A percentile compares a stretch with the other conserved stretches of the same genome.
Evolutionary conservation across 2,113 vertebrate species (phyloP).

Genomic region (Cygnus buccinator): DNA sequence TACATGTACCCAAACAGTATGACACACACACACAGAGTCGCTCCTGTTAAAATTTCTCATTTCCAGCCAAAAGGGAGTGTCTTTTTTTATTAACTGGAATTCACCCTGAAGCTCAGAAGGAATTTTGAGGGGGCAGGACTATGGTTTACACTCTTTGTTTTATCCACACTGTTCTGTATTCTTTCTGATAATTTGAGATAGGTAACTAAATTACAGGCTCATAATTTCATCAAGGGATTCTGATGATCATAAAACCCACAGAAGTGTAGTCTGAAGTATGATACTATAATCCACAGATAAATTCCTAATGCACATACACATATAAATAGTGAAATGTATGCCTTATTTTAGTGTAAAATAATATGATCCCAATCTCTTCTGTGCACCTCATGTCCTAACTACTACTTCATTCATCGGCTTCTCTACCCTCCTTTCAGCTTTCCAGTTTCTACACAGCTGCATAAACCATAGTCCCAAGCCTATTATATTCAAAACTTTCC

Average conservation of each 20-base stretch:
- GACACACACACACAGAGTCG: neutral
- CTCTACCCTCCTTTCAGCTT: neutral
- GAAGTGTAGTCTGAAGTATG: neutral
- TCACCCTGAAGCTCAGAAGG: conserved; percentile 25
- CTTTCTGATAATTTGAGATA: neutral
- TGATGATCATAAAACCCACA: neutral
- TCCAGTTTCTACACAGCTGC: neutral
- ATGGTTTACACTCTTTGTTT: neutral
- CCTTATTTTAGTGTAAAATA: neutral
- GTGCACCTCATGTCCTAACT: neutral
- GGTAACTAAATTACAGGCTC: neutral
- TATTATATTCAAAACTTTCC: neutral
- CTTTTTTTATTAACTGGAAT: conserved; percentile 32
- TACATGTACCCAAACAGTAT: neutral
- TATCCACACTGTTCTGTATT: neutral
- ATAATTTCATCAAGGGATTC: neutral
- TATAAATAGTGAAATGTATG: neutral
- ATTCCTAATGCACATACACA: neutral
- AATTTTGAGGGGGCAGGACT: conserved; percentile 32
- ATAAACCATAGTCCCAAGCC: neutral
- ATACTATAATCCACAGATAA: neutral
- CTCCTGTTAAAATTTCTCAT: conserved; percentile 1
- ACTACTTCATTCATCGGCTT: neutral
- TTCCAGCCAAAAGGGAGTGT: conserved; percentile 40
- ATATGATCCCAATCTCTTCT: neutral